A percentile compares a stretch with the other conserved stretches of the same genome.
These are phyloP conservation scores for Mamestra brassicae DNA, from an alignment of 2,888 invertebrate species.

Conservation along the genomic window DNA sequence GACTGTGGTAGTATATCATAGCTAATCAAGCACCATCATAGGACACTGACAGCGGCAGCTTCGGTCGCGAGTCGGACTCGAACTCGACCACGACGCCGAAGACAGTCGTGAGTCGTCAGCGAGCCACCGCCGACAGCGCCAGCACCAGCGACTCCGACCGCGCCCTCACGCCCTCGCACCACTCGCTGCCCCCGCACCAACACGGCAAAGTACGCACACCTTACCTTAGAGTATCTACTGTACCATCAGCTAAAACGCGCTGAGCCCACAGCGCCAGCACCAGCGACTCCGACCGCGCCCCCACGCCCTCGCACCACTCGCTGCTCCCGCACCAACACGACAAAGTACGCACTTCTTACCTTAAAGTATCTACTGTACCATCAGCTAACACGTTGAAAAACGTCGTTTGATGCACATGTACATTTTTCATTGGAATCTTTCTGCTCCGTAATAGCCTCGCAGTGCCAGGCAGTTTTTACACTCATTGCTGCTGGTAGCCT, in stretches of 20 bases:
- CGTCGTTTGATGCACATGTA: too few relatives aligned
- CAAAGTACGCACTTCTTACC: slow-evolving; percentile 54
- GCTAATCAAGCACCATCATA: slow-evolving; percentile 56
- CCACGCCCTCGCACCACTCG: slow-evolving; percentile 85
- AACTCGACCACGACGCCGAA: slow-evolving; percentile 94
- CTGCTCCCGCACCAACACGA: slow-evolving; percentile 67
- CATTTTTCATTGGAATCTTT: too few relatives aligned
- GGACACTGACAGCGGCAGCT: slow-evolving; percentile 91
- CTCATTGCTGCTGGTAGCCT: neutral
- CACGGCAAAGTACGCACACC: slow-evolving; percentile 59
- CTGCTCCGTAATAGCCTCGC: neutral
- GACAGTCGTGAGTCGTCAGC: slow-evolving; percentile 92
- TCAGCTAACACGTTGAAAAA: neutral
- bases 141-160: slow-evolving; percentile 91
- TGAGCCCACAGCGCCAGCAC: slow-evolving; percentile 79
- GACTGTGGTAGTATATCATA: slow-evolving; percentile 38
- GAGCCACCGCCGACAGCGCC: slow-evolving; percentile 83
- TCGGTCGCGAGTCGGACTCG: slow-evolving; percentile 95
- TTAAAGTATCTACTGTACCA: slow-evolving; percentile 11
- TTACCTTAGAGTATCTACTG: slow-evolving; percentile 11
- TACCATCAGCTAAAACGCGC: neutral
- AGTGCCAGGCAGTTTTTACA: neutral
- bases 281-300: slow-evolving; percentile 82
- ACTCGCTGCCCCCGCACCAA: slow-evolving; percentile 74
- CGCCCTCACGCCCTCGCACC: slow-evolving; percentile 88